Percentiles rank a stretch among this genome's conserved stretches.
Evolutionary conservation across 2,888 invertebrate genomes (phyloP).

Genomic region (Xestia xanthographa): DNA sequence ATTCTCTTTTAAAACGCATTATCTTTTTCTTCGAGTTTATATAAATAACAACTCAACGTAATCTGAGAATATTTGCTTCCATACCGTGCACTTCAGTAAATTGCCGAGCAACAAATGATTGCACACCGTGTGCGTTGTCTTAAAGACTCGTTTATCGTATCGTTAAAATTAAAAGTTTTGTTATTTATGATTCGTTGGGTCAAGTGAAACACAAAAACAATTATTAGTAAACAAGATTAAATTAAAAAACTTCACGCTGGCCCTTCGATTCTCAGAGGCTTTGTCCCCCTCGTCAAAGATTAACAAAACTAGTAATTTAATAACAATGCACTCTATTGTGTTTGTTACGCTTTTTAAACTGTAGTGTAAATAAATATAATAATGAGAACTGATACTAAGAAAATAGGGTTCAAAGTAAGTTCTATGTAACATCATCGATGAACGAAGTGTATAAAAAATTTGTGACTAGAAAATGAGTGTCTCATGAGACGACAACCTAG

Average conservation of each 20-base stretch:
- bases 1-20: too few relatives aligned
- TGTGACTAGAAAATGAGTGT: too few relatives aligned
- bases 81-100: too few relatives aligned
- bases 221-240: constrained; percentile 43
- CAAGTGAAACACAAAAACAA: constrained; percentile 17
- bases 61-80: too few relatives aligned
- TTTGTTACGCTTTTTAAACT: constrained; percentile 39
- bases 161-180: neutral
- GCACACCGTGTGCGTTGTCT: too few relatives aligned
- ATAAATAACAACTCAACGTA: too few relatives aligned
- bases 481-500: too few relatives aligned
- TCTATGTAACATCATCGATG: too few relatives aligned
- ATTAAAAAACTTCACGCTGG: constrained; percentile 22
- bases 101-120: too few relatives aligned
- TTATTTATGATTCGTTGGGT: neutral
- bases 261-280: constrained; percentile 60
- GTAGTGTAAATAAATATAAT: constrained; percentile 17
- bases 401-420: neutral
- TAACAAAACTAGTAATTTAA: constrained; percentile 49
- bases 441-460: too few relatives aligned
- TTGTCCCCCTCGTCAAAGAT: constrained; percentile 49
- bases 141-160: neutral
- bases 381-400: constrained; percentile 24
- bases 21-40: too few relatives aligned
- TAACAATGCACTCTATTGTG: constrained; percentile 42